Evolutionary conservation across 2,113 vertebrate species (phyloP).

Genomic region (Thymallus thymallus): DNA sequence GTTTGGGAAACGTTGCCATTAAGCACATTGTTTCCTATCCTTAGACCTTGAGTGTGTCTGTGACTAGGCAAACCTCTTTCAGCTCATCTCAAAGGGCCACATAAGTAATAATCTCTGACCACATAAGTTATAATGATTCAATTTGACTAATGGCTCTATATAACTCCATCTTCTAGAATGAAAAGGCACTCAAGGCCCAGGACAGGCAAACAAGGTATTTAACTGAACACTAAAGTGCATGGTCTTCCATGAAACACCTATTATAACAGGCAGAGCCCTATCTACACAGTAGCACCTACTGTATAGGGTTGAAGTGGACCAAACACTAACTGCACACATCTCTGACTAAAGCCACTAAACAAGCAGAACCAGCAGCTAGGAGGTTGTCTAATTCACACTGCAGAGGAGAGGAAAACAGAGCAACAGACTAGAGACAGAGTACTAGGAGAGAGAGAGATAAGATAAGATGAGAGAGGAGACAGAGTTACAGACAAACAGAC

Average conservation of each 20-base stretch:
- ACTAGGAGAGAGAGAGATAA: background rate
- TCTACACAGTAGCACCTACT: background rate
- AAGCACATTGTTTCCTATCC: slow-evolving; percentile 20
- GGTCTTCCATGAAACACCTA: too few relatives aligned
- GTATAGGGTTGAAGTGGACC: background rate
- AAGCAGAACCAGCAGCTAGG: background rate
- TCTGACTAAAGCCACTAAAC: background rate
- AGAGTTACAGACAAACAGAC: background rate
- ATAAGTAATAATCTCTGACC: slow-evolving; percentile 11
- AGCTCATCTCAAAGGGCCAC: slow-evolving; percentile 30
- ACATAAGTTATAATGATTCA: slow-evolving; percentile 16
- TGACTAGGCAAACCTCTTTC: slow-evolving; percentile 15
- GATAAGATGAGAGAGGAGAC: background rate
- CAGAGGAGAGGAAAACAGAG: background rate
- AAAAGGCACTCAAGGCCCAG: background rate
- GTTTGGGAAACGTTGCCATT: too few relatives aligned
- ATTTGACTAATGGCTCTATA: background rate
- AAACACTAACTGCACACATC: background rate
- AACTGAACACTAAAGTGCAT: too few relatives aligned
- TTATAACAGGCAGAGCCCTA: background rate
- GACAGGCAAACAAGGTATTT: background rate
- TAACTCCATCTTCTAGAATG: background rate
- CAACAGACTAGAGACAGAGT: slow-evolving; percentile 1
- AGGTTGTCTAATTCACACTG: background rate
- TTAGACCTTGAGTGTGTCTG: slow-evolving; percentile 34